Base-by-base conservation (phyloP, 2,888 invertebrate species). In the Cryptophagus acutangulus region DNA sequence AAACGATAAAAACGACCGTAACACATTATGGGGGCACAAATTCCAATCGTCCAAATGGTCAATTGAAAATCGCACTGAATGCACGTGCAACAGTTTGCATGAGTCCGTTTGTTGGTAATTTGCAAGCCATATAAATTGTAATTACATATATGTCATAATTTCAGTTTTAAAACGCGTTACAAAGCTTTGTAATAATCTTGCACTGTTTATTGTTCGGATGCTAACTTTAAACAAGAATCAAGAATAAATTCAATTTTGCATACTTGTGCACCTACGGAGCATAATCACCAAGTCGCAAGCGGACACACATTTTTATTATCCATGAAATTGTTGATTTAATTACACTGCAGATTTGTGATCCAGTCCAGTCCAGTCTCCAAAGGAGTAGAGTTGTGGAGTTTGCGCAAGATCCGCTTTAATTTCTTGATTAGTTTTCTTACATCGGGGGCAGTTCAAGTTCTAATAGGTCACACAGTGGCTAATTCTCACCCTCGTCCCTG, bases 401-500 rank as follows among this genome's bases (percentile, higher is more conserved):
- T n/a, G n/a, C n/a, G n/a, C n/a, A n/a, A n/a, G n/a, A n/a, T n/a
- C n/a, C n/a, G n/a, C n/a, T n/a, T n/a, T n/a, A n/a, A n/a, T n/a
- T n/a, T n/a, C 8, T 45, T 51, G 41, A 51, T 49, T 49, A 51
- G 51, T 46, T 48, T 45, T 35, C 38, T 35, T 40, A n/a, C 26
- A 9, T 31, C 43, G 43, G 48, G 46, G 51, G 45, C 46, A 45
- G 46, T 40, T 38, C 45, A 17, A n/a, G n/a, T 48, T 47, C 48
- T 44, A 48, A 50, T 49, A 55, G 55, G 56, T 55, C 57, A 54
- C 41, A n/a, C 51, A 9, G 49, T 47, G 40, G 48, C 51, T 57
- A 56, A 56, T 57, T 56, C 49, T 51, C 57, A 46, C 56, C 49
- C 41, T 42, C 48, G 49, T 42, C 49, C 44, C 45, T 41, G 51